A percentile compares a stretch with the other conserved stretches of the same genome.
Conservation (phyloP, 1,140 invertebrate genomes). For the Berghia stephanieae region DNA sequence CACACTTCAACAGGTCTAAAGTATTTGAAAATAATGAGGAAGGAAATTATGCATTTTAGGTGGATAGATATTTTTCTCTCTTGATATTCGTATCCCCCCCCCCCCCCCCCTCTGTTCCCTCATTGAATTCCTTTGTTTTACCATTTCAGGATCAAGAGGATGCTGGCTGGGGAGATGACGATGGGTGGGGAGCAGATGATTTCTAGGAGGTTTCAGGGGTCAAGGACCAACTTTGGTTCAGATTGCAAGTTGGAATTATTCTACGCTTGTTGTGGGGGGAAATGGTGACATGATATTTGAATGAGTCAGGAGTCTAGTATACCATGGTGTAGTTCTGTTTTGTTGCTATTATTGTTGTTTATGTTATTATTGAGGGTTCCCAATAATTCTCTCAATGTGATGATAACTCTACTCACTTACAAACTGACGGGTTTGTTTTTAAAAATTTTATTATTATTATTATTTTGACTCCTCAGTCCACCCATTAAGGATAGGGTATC, state of each 20-base stretch:
- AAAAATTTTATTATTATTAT: too few relatives aligned
- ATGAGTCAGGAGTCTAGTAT: background rate
- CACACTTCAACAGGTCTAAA: too few relatives aligned
- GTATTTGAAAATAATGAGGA: too few relatives aligned
- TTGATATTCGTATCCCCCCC: background rate
- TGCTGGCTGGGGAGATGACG: conserved; percentile 15
- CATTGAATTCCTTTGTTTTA: background rate
- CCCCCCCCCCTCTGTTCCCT: background rate
- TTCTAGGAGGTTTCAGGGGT: background rate
- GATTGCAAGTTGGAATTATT: background rate
- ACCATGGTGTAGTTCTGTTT: background rate
- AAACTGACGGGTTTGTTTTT: too few relatives aligned
- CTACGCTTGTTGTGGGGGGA: background rate
- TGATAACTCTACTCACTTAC: too few relatives aligned
- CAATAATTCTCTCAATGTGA: background rate
- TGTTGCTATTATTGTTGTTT: background rate
- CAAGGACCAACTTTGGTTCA: background rate
- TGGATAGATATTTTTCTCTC: background rate
- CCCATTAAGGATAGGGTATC: too few relatives aligned
- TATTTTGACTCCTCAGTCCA: too few relatives aligned
- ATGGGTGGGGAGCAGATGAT: conserved; percentile 20
- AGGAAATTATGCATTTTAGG: background rate
- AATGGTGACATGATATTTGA: background rate
- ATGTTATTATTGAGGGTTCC: background rate
- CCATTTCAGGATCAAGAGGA: background rate